Evolutionary conservation across 2,797 vertebrate species (phyloP), one percentile per base, ranked within the genome.

Genomic region (Melanotaenia pygmaea): DNA sequence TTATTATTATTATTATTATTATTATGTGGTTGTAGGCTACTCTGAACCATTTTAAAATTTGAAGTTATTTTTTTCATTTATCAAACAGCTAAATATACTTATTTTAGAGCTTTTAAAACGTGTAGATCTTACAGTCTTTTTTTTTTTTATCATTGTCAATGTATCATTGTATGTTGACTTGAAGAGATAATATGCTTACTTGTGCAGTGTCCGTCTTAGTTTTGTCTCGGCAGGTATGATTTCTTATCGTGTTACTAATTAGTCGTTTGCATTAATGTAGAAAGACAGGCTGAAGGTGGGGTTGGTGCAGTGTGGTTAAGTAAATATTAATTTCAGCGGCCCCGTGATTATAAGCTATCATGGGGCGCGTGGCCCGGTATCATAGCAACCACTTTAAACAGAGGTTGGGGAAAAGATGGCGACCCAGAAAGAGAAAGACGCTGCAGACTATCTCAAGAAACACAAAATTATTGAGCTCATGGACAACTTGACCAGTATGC

Each of bases 401-500:
- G 63, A 16, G 1, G 14, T 1, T 20, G 57, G 1, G 5, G 40
- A 22, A 50, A 78, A 81, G 30, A 91, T 92, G 91, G 90, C 91
- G 78, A 89, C 90, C 3, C 79, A 80, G 26, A 77, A 78, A 51
- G 93, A 94, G 22, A n/a, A 51, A 58, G 89, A 93, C 24, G 89
- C 90, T 1, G 70, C 56, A 0, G 81, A 84, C 7, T 95, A 95
- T 78, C 73, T 94, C 0, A 18, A 86, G 35, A 92, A 90, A 76
- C 93, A 95, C 79, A 88, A 90, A 75, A 86, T 95, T 18, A 0
- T 78, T 0, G 88, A 93, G 54, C 88, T 95, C 0, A 77, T 94
- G 84, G 82, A 93, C 22, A 89, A 93, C 72, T 76, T 95, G 83
- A 91, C 76, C 16, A 89, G 92, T 70, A 88, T 91, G 89, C 82